These are phyloP conservation scores for Orthonevra nobilis DNA, from an alignment of 2,888 invertebrate species.

Conservation along the genomic window DNA sequence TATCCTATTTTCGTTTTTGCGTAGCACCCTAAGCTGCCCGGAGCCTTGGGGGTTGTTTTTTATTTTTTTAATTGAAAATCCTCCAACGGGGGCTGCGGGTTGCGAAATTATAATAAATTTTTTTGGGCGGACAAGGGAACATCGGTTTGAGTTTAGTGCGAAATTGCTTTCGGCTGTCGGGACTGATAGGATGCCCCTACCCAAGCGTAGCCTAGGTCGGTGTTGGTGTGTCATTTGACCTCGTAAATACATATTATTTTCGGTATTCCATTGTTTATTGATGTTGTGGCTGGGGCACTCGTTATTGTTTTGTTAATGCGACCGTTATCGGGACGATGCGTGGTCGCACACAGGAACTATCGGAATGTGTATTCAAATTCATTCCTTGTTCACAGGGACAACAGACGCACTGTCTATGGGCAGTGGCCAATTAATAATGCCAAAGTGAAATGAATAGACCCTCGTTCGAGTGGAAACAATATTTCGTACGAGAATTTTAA, in stretches of 20 bases:
- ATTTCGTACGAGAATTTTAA: slow-evolving; percentile 7
- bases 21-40: not conserved
- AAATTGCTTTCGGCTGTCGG: slow-evolving; percentile 3
- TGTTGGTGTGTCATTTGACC: slow-evolving; percentile 3
- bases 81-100: slow-evolving; percentile 23
- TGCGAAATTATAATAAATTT: slow-evolving; percentile 39
- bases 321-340: slow-evolving; percentile 9
- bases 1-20: no score
- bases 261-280: slow-evolving; percentile 12
- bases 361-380: slow-evolving; percentile 28
- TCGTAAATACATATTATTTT: slow-evolving; percentile 42
- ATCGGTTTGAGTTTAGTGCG: slow-evolving; percentile 26
- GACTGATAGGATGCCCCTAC: not conserved
- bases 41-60: no score
- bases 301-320: slow-evolving; percentile 27
- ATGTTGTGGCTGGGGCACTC: not conserved
- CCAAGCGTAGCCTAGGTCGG: slow-evolving; percentile 6
- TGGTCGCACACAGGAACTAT: slow-evolving; percentile 26
- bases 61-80: slow-evolving; percentile 17
- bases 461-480: not conserved
- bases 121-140: not conserved
- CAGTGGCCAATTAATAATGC: slow-evolving; percentile 49
- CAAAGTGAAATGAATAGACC: slow-evolving; percentile 42
- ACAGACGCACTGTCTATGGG: no score
- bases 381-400: slow-evolving; percentile 23